Evolutionary conservation across 2,113 vertebrate species (phyloP).

Genomic region (Leucoraja erinaceus): DNA sequence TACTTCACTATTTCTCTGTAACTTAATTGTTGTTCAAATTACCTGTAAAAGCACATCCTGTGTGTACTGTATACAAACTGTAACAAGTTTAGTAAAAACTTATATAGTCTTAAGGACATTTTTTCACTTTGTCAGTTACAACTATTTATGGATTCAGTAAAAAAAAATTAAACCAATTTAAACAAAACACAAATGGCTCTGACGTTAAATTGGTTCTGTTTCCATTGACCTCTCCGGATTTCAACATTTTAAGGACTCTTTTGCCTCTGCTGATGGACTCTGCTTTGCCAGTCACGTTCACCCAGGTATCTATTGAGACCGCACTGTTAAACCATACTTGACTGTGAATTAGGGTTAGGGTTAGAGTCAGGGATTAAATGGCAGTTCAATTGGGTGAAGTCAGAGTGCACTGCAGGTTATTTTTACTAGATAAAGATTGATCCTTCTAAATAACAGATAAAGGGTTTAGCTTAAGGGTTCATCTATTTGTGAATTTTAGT

Average conservation of each 20-base stretch:
- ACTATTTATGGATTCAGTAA: slow-evolving; percentile 71
- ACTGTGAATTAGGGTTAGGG: neutral
- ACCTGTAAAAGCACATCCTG: slow-evolving; percentile 77
- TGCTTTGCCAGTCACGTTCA: neutral
- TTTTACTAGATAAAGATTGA: neutral
- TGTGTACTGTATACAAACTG: slow-evolving; percentile 66
- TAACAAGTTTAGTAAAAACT: slow-evolving; percentile 64
- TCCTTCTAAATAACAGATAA: neutral
- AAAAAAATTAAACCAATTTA: slow-evolving; percentile 66
- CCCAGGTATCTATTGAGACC: neutral
- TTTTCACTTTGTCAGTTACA: slow-evolving; percentile 78
- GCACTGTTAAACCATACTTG: neutral
- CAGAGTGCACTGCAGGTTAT: neutral
- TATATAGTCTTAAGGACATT: slow-evolving; percentile 65
- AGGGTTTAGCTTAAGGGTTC: no score
- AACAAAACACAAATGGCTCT: slow-evolving; percentile 47
- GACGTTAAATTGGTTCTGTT: neutral
- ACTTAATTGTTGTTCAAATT: slow-evolving; percentile 66
- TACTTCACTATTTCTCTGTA: slow-evolving; percentile 72
- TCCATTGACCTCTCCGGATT: neutral
- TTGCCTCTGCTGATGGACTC: neutral
- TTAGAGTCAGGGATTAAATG: neutral
- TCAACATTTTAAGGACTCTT: neutral
- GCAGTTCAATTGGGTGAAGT: neutral
- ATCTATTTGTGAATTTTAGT: no score